Evolutionary conservation across 2,888 invertebrate genomes (phyloP), one percentile per base, ranked within the genome.

Genomic region (Oscheius onirici): DNA sequence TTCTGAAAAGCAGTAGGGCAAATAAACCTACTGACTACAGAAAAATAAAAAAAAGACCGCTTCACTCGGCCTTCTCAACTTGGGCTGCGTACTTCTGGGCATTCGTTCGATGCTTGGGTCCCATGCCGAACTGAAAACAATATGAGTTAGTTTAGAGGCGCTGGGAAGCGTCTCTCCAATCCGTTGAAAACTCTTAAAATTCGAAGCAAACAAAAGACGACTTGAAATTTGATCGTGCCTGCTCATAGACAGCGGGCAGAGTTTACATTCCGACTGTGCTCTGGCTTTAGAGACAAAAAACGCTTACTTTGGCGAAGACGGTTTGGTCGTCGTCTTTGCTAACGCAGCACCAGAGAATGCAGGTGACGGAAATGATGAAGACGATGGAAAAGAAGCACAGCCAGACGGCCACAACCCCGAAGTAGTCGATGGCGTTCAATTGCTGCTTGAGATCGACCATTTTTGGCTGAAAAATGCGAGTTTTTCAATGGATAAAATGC

Each of bases 311-410:
- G 60, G 83, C 83, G 76, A 86, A 86, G 51, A 86, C 86, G 24
- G 86, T 84, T 51, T 76, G 76, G 77, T 86, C 86, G 72, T 86
- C 86, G 60, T 80, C 74, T 44, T 86, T 83, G 10, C 75, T 76
- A 13, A 87, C 84, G 66, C 87, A 87, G 73, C 83, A 87, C 84
- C 84, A 86, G 81, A 93, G 92, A 93, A 93, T 88, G 81, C 86
- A 84, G 41, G 86, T 84, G 71, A 88, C 77, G 46, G 85, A 84
- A 73, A 88, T 82, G 73, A 86, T 75, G 80, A 88, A 81, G 66
- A 84, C 71, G 65, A 72, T 69, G 8, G 76, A 77, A 72, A 81
- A 81, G 78, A 81, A 81, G 72, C 78, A 77, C 26, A 81, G 78
- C 81, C 81, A 81, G 26, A 86, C 87, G 46, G 84, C 85, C 43